Evolutionary conservation across 2,797 vertebrate genomes (phyloP).

Genomic region (Diplodus sargus): DNA sequence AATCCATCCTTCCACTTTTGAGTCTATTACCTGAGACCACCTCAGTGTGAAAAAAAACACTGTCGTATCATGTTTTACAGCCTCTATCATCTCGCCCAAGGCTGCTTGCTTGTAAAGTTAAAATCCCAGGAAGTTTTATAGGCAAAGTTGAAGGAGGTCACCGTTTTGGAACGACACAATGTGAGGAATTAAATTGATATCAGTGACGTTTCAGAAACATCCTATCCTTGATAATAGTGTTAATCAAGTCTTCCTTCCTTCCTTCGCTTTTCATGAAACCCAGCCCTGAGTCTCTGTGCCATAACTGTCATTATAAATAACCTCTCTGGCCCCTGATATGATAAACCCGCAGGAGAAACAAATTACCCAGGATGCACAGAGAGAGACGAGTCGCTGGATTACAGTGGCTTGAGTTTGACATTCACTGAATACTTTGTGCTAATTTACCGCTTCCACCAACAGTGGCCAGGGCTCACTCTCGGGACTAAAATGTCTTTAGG

Average conservation of each 20-base stretch:
- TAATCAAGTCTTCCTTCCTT: not conserved
- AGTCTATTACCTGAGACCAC: slow-evolving; percentile 38
- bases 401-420: slow-evolving; percentile 47
- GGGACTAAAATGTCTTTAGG: slow-evolving; percentile 33
- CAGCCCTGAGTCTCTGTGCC: slow-evolving; percentile 33
- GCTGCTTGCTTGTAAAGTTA: slow-evolving; percentile 10
- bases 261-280: not conserved
- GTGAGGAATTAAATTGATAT: not conserved
- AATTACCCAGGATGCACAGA: slow-evolving; percentile 79
- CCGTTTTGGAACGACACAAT: not conserved
- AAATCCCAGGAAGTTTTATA: slow-evolving; percentile 8
- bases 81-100: not conserved
- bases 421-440: slow-evolving; percentile 42
- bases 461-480: slow-evolving; percentile 40
- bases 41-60: slow-evolving; percentile 18
- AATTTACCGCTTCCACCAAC: slow-evolving; percentile 45
- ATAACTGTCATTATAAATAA: slow-evolving; percentile 77
- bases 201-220: not conserved
- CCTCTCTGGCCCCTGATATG: slow-evolving; percentile 70
- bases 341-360: slow-evolving; percentile 73
- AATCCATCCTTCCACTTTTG: slow-evolving; percentile 44
- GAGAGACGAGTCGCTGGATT: slow-evolving; percentile 67
- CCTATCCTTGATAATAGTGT: not conserved
- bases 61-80: slow-evolving; percentile 20
- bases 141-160: not conserved